Evolutionary conservation across 2,888 invertebrate genomes (phyloP), one percentile per base, ranked within the genome.

Genomic region (Argynnis bischoffii): DNA sequence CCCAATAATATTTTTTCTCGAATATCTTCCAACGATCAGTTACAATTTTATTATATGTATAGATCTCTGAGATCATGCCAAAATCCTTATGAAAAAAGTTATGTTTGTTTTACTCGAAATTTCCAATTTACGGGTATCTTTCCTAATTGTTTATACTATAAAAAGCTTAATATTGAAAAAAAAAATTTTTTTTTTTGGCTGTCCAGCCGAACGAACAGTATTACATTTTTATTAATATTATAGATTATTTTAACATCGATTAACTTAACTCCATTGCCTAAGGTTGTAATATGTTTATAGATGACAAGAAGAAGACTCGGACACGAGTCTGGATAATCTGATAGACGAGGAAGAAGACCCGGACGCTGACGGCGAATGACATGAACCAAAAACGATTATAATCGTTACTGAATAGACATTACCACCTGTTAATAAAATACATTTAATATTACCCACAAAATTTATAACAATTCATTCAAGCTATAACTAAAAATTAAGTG

Each of bases 291-390:
- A 31, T 51, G 16, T 81, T 81, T 70, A 31, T 81, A 92, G 92
- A 90, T 92, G 93, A 93, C 93, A 92, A 70, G 92, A 92, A 73
- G 87, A 85, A 70, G 93, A 92, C 90, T 92, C 92, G 87, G 93
- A 93, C 78, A 80, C 93, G 88, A 93, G 93, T 89, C 90, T 93
- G 79, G 92, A 93, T 72, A 89, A 92, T 77, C 82, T 93, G 72
- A 83, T 93, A 74, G 88, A 88, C 72, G 82, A 80, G 60, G 88
- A 89, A 70, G 89, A 90, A 69, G 90, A 89, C 41, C 78, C 78
- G 69, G 87, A 91, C 68, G 84, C 84, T 70, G 88, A 88, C 61
- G 85, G 80, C 70, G 90, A 90, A 84, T 90, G 86, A 89, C 86
- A 84, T 74, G 75, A 60, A 74, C 69, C 72, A 18, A 69, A 67